Evolutionary conservation across 2,113 vertebrate genomes (phyloP), one percentile per base, ranked within the genome.

Genomic region (Sinocyclocheilus maitianheensis): DNA sequence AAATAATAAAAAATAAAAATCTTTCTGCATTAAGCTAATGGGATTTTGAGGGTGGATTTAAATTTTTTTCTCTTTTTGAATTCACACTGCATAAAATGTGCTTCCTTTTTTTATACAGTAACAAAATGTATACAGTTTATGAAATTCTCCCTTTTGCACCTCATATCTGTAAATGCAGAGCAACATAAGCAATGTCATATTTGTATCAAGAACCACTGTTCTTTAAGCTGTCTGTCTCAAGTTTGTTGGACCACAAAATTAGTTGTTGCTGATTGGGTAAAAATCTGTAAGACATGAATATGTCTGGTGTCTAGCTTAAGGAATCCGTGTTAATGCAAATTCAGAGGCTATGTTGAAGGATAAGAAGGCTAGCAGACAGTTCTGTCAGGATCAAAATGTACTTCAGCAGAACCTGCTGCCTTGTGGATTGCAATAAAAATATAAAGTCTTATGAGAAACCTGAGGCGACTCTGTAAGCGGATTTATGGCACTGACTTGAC

Each of bases 391-490:
- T 76, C 24, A 55, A 30, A 86, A 77, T 58, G 48, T 77, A 13
- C 62, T 83, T 87, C 34, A 67, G 30, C 79, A 22, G 40, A 63
- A 55, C 40, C 55, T 82, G 37, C 58, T 82, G 22, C n/a, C 72
- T 13, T 30, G 12, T 65, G 85, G 34, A 87, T 83, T 79, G 51
- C 51, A 67, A 58, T 83, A 53, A 75, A 87, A 69, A 83, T 77
- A 83, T 77, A 43, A 83, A 14, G 8, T 77, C 60, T 22, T 62
- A 83, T 67, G 16, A 77, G 40, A 86, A 69, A 83, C 40, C 43
- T 8, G 37, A 55, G 30, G 81, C 24, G 46, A 84, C 72, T 74
- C 43, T 84, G 62, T 69, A 8, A 37, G 60, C 2, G 67, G 67
- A 76, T 85, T 80, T 34, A 51, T 77, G 78, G 12, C 85, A 43